Evolutionary conservation across 2,888 invertebrate genomes (phyloP), one percentile per base, ranked within the genome.

Genomic region (Euspilapteryx auroguttella): DNA sequence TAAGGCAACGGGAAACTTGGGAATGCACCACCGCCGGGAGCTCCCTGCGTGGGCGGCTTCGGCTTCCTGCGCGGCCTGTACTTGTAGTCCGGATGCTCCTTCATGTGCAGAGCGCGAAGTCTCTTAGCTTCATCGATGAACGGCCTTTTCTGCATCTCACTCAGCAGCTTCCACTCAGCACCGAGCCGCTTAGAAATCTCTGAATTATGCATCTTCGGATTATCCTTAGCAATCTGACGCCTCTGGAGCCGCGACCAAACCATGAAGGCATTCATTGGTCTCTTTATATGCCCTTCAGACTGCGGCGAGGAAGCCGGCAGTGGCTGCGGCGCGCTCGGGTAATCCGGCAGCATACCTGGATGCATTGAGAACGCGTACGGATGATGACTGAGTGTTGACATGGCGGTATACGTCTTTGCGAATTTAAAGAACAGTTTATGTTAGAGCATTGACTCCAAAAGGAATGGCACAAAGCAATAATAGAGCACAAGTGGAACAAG

Each of bases 191-290:
- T 96, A 12, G 91, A 92, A 37, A 96, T 95, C 56, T 90, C 89
- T 0, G 88, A 88, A 45, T 90, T 90, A 61, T 90, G 90, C 90
- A 90, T 89, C 61, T 89, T 95, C 42, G 95, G 95, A 55, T 95
- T 94, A 44, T 95, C 94, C 63, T 90, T 83, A 1, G 95, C 93
- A 49, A 96, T 95, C 64, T 94, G 92, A 30, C 93, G 81, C 10
- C 95, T 78, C 59, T 95, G 94, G 22, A 93, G 86, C 23, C 94
- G 76, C 4, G 94, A 94, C 95, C 95, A 95, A 15, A 92, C 95
- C 94, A 96, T 96, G 69, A 96, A 96, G 0, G 96, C 95, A 71
- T 96, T 96, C 96, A 97, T 96, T 2, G 96, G 96, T 12, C 96
- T 79, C 63, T 96, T 97, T 50, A 97, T 94, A 64, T 94, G 93